These are phyloP conservation scores for Bufo bufo DNA, from an alignment of 2,113 vertebrate genomes.

Conservation along the genomic window DNA sequence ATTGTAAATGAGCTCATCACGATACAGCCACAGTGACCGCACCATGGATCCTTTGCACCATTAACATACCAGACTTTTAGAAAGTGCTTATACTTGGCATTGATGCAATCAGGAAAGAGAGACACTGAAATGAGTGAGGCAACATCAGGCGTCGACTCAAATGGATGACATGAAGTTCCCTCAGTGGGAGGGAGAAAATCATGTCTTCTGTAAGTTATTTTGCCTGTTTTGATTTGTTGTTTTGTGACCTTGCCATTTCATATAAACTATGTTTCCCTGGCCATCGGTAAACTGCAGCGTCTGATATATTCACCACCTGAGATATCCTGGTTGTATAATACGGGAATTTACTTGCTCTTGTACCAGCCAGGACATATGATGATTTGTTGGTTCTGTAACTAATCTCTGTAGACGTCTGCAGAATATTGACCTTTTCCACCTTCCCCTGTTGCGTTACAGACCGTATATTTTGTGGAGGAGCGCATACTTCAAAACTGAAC, in stretches of 20 bases:
- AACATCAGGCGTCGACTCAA: neutral
- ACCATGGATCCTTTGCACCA: no score
- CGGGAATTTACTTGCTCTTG: neutral
- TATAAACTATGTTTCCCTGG: neutral
- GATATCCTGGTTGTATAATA: neutral
- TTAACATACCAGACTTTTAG: neutral
- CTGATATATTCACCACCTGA: slow-evolving; percentile 5
- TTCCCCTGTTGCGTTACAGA: neutral
- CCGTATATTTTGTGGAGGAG: neutral
- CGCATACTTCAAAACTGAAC: neutral
- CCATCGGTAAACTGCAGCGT: neutral
- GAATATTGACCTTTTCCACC: neutral
- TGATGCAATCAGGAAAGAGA: neutral
- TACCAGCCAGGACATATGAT: neutral
- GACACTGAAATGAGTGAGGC: no score
- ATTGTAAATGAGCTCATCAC: no score
- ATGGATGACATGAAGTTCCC: no score
- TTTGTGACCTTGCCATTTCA: neutral
- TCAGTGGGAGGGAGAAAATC: neutral
- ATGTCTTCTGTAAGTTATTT: neutral
- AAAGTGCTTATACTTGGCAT: neutral
- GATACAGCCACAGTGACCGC: no score
- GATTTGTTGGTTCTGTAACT: neutral
- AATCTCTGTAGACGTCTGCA: neutral
- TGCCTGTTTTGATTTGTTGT: neutral